Base-by-base conservation (phyloP, 2,888 invertebrate genomes). In the Tethea ocularis region DNA sequence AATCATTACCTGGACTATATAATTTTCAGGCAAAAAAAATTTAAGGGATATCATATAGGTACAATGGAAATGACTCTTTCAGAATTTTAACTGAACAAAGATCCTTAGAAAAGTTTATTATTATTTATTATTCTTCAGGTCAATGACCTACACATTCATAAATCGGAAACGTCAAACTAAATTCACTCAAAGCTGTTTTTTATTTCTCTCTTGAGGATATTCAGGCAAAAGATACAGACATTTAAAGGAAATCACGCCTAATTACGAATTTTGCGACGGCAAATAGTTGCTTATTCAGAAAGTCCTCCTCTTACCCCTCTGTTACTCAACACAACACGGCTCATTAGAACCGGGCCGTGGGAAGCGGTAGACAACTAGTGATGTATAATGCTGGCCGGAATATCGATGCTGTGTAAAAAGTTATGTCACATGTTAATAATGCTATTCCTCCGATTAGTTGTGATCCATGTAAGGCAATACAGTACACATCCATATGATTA, bases 291-390 rank as follows among this genome's bases (percentile, higher is more conserved):
- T 78, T 77, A 80, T 82, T 83, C 75, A 81, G 81, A 84, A 83
- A 78, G 74, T 67, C 74, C 70, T 70, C 63, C 77, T 72, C 68
- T 72, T 68, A 70, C 73, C 64, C 76, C 75, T 74, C 84, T 84
- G 84, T 86, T 84, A 83, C 86, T 87, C 88, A 87, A 88, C 84
- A 84, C 87, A 89, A 88, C 89, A 87, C 83, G 88, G 86, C 91
- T 91, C 91, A 91, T 91, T 91, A 91, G 89, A 86, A 88, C 80
- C 83, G 80, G 86, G 87, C 87, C 89, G 90, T 91, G 91, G 88
- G 91, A 91, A 89, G 82, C 78, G 74, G 72, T 78, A 69, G 72
- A 60, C 69, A 61, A 64, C 70, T 87, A 88, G 89, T 80, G 88
- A 72, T 64, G 83, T 61, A 59, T 55, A 51, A 10, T 33, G 20